Percentiles rank a stretch among this genome's conserved stretches.
phyloP scores from a whole-genome alignment of 2,797 vertebrate genomes.

The Ctenochaetus hawaiiensis region DNA sequence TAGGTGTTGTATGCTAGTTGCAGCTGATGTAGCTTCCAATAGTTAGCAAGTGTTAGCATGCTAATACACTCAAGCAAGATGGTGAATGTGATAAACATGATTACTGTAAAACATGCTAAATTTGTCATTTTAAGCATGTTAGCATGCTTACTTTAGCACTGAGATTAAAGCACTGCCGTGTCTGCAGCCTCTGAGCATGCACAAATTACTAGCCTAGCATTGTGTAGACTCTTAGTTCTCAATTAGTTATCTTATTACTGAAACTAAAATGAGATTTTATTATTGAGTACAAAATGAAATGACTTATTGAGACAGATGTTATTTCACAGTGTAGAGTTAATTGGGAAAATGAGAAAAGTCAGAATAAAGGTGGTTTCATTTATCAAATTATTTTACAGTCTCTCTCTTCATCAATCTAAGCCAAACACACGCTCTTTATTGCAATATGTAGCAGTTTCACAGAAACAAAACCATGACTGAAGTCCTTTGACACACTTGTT shows the following conservation, averaged over 20 bases:
- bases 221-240: background rate
- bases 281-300: too few species aligned
- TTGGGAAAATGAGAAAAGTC: constrained; percentile 44
- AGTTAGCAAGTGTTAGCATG: background rate
- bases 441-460: background rate
- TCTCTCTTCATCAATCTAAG: constrained; percentile 9
- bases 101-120: background rate
- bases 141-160: background rate
- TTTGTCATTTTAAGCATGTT: background rate
- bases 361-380: constrained; percentile 19
- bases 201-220: background rate
- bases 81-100: background rate
- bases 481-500: background rate
- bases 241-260: background rate
- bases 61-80: background rate
- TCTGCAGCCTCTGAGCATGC: background rate
- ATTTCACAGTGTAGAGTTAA: constrained; percentile 32
- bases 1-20: too few species aligned
- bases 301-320: background rate
- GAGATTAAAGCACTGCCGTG: background rate
- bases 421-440: background rate
- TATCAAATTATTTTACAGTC: background rate
- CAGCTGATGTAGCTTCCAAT: background rate
- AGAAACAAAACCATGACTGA: background rate
- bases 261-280: background rate